Evolutionary conservation across 2,888 invertebrate species (phyloP).

Genomic region (Megaustenia siamemsis): DNA sequence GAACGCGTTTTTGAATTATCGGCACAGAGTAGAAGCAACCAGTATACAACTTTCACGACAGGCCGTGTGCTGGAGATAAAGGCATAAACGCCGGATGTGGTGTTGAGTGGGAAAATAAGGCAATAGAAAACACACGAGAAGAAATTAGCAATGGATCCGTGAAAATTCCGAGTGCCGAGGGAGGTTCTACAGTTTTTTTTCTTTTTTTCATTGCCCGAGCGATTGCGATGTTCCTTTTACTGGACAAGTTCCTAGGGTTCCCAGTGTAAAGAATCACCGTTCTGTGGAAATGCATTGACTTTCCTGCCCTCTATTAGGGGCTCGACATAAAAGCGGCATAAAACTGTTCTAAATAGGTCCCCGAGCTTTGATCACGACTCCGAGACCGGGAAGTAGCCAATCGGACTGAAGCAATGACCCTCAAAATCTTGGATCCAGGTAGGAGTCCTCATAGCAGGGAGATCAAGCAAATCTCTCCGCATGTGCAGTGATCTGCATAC

Average conservation of each 20-base stretch:
- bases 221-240: constrained; percentile 12
- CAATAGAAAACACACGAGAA: background rate
- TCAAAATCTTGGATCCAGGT: background rate
- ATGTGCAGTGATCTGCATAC: no score
- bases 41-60: background rate
- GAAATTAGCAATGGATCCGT: constrained; percentile 2
- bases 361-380: constrained; percentile 20
- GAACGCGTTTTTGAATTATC: constrained; percentile 22
- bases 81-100: no score
- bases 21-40: background rate
- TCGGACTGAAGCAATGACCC: constrained; percentile 26
- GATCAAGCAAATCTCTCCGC: background rate
- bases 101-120: background rate
- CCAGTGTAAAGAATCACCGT: constrained; percentile 4
- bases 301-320: constrained; percentile 5
- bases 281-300: constrained; percentile 27
- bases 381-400: constrained; percentile 12
- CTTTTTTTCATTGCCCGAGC: constrained; percentile 2
- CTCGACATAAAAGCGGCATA: background rate
- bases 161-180: constrained; percentile 22
- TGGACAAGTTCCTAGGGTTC: background rate
- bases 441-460: background rate
- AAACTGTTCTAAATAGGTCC: background rate
- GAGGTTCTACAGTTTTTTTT: background rate
- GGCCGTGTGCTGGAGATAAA: no score